Evolutionary conservation across 2,113 vertebrate species (phyloP), one percentile per base, ranked within the genome.

Genomic region (Pterophyllum scalare): DNA sequence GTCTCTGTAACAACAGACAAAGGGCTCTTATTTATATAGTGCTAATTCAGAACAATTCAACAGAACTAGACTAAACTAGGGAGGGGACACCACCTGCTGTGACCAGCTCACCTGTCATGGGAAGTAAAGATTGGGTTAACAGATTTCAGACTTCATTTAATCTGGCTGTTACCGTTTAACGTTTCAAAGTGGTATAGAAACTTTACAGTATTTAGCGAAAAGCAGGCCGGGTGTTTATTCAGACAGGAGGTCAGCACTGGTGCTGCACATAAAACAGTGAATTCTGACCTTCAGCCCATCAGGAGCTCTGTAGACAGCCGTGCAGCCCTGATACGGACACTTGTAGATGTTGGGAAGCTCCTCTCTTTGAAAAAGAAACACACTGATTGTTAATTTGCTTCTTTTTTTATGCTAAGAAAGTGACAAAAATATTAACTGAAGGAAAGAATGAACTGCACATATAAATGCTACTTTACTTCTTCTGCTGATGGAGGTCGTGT

Each of bases 291-390:
- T 99, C 95, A 99, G 96, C 65, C 98, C 98, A 0, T 99, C 98
- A 0, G 98, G 96, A 3, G 97, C 98, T 65, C 97, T 94, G 86
- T 99, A 99, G 49, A 99, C 98, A 0, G 98, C 98, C 0, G 97
- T 98, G 62, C 98, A 99, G 81, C 98, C 98, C 93, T 98, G 97
- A 90, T 99, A 96, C 15, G 97, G 98, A 96, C 98, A 99, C 96
- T 99, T 99, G 93, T 97, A 99, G 93, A 99, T 99, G 91, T 97
- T 97, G 22, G 98, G 98, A 61, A 99, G 96, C 93, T 99, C 98
- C 95, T 99, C 98, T 91, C 98, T 99, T 72, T 77, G n/a, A 79
- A 86, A 87, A 2, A 75, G 28, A 80, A 75, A 83, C 20, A 67
- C 35, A 65, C 7, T 43, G 38, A 65, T 24, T 43, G n/a, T 65